Evolutionary conservation across 2,113 vertebrate genomes (phyloP).

Genomic region (Albula goreensis): DNA sequence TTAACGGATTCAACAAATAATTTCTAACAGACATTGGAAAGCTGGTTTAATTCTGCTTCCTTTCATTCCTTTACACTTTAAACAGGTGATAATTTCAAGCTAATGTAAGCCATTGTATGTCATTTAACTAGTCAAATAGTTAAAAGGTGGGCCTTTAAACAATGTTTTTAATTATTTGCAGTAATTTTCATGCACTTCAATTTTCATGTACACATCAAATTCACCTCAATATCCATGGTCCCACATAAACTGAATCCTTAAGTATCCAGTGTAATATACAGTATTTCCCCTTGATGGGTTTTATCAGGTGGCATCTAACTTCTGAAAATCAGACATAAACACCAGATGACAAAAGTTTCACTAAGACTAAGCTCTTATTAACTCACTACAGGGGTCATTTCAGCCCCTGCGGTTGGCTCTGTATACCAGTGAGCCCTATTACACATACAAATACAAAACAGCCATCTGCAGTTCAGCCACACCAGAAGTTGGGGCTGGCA

Average conservation of each 20-base stretch:
- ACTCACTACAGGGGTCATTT: constrained; percentile 35
- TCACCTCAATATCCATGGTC: not conserved
- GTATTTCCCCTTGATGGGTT: not conserved
- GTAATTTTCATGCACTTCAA: no score
- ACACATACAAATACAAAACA: constrained; percentile 38
- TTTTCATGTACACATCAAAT: no score
- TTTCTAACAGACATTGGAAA: no score
- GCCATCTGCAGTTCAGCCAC: constrained; percentile 32
- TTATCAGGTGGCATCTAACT: not conserved
- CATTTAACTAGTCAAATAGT: no score
- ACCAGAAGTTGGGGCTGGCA: constrained; percentile 18
- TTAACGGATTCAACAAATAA: no score
- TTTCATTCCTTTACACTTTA: no score
- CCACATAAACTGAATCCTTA: not conserved
- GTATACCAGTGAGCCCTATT: constrained; percentile 1
- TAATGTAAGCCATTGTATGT: no score
- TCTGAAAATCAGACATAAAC: not conserved
- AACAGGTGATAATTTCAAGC: no score
- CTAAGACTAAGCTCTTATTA: constrained; percentile 30
- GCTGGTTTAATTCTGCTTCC: no score
- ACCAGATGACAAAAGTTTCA: not conserved
- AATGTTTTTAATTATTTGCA: no score
- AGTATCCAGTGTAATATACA: not conserved
- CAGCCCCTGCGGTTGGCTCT: constrained; percentile 1
- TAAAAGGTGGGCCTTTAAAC: no score